Evolutionary conservation across 2,888 invertebrate species (phyloP).

Genomic region (Dusona sp.): DNA sequence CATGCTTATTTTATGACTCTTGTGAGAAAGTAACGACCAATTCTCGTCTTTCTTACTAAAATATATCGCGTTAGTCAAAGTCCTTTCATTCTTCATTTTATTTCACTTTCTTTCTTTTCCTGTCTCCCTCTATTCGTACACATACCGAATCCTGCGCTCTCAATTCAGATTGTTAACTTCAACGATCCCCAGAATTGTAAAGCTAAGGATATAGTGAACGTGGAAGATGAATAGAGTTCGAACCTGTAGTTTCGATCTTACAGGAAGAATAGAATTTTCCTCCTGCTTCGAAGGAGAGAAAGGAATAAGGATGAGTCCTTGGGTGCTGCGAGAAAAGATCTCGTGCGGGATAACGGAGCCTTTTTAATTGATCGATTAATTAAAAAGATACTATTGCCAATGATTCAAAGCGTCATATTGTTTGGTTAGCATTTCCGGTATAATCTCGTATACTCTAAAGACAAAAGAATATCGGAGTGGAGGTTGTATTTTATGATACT

Average conservation of each 20-base stretch:
- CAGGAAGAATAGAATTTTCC: not conserved
- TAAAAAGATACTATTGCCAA: slow-evolving; percentile 59
- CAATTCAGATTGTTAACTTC: slow-evolving; percentile 68
- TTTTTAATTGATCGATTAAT: slow-evolving; percentile 65
- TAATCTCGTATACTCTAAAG: not conserved
- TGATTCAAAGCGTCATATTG: not conserved
- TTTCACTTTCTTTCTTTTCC: slow-evolving; percentile 12
- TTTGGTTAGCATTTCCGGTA: not conserved
- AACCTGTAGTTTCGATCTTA: slow-evolving; percentile 34
- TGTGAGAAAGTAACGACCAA: slow-evolving; percentile 18
- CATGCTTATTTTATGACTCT: slow-evolving; percentile 60
- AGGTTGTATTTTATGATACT: not conserved
- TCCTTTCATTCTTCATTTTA: slow-evolving; percentile 19
- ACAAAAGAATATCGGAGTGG: not conserved
- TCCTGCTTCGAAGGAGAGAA: not conserved
- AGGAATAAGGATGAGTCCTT: not conserved
- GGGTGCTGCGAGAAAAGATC: slow-evolving; percentile 51
- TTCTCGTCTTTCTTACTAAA: slow-evolving; percentile 47
- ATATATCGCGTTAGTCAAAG: slow-evolving; percentile 59
- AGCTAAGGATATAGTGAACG: slow-evolving; percentile 58
- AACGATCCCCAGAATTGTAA: slow-evolving; percentile 66
- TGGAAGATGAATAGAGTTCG: slow-evolving; percentile 63
- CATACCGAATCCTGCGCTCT: slow-evolving; percentile 42
- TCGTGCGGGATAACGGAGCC: slow-evolving; percentile 52
- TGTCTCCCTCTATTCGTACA: slow-evolving; percentile 4